Percentiles rank a stretch among this genome's conserved stretches.
Evolutionary conservation across 1,140 invertebrate species (phyloP).

Genomic region (Nymphalis io): DNA sequence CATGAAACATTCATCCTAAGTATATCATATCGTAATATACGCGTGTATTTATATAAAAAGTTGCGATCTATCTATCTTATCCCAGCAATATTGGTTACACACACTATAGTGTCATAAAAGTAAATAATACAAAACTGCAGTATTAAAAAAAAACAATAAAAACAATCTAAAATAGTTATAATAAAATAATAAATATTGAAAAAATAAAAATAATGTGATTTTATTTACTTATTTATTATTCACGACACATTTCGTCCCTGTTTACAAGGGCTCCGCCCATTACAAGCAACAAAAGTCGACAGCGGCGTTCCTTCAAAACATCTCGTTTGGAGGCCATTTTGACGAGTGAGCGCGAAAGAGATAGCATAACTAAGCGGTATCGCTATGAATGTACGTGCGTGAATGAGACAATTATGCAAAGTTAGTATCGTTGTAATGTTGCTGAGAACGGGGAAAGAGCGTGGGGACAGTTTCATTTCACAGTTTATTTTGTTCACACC

Average conservation of each 20-base stretch:
- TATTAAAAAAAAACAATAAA: too few relatives aligned
- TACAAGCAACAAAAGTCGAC: conserved; percentile 77
- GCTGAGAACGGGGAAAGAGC: conserved; percentile 46
- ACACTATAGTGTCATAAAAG: too few relatives aligned
- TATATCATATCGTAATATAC: too few relatives aligned
- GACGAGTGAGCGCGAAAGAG: conserved; percentile 70
- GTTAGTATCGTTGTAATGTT: conserved; percentile 75
- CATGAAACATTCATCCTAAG: too few relatives aligned
- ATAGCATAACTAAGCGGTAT: conserved; percentile 49
- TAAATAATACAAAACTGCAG: too few relatives aligned
- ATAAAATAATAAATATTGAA: background rate
- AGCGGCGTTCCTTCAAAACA: conserved; percentile 77
- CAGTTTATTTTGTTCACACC: conserved; percentile 44
- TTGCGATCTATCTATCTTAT: too few relatives aligned
- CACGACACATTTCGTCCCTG: conserved; percentile 57
- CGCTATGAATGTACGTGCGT: conserved; percentile 59
- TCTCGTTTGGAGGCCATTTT: conserved; percentile 80
- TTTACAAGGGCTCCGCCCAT: conserved; percentile 75
- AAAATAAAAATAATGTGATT: conserved; percentile 1
- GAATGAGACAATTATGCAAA: conserved; percentile 79
- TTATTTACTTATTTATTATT: background rate
- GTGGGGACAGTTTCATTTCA: conserved; percentile 51
- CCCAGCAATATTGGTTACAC: too few relatives aligned
- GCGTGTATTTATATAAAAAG: too few relatives aligned
- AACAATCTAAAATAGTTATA: background rate